A percentile compares a stretch with the other conserved stretches of the same genome.
Conservation (phyloP, 2,797 vertebrate genomes). For the Astyanax mexicanus region DNA sequence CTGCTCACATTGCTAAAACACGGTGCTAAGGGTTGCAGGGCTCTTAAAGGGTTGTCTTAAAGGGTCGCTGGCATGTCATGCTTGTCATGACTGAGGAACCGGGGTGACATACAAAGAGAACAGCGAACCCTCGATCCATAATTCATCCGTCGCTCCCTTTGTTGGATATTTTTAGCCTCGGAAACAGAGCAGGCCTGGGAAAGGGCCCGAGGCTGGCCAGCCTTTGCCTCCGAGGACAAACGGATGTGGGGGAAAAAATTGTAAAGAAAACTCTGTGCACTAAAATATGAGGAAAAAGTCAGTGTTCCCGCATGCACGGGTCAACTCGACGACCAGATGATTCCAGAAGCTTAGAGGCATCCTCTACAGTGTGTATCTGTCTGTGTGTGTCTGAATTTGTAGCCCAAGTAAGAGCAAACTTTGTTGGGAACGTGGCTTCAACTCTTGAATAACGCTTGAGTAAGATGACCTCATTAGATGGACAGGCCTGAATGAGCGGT, state of each 20-base stretch:
- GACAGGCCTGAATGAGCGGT: slow-evolving; percentile 48
- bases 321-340: background rate
- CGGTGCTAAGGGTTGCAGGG: background rate
- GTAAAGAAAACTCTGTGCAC: background rate
- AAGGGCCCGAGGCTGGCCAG: background rate
- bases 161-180: slow-evolving; percentile 49
- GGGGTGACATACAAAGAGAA: slow-evolving; percentile 34
- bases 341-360: background rate
- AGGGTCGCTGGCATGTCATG: background rate
- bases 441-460: slow-evolving; percentile 44
- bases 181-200: slow-evolving; percentile 26
- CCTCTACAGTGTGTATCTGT: background rate
- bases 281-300: slow-evolving; percentile 23
- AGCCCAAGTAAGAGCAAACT: slow-evolving; percentile 29
- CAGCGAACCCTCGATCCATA: slow-evolving; percentile 31
- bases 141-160: slow-evolving; percentile 41
- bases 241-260: background rate
- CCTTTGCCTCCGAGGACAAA: slow-evolving; percentile 13
- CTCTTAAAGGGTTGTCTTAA: too few species aligned
- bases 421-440: slow-evolving; percentile 32
- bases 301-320: background rate
- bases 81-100: slow-evolving; percentile 28
- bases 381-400: background rate
- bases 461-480: slow-evolving; percentile 48
- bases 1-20: background rate